A percentile compares a stretch with the other conserved stretches of the same genome.
Conservation (phyloP, 2,113 vertebrate species). For the Hemichromis elongatus region DNA sequence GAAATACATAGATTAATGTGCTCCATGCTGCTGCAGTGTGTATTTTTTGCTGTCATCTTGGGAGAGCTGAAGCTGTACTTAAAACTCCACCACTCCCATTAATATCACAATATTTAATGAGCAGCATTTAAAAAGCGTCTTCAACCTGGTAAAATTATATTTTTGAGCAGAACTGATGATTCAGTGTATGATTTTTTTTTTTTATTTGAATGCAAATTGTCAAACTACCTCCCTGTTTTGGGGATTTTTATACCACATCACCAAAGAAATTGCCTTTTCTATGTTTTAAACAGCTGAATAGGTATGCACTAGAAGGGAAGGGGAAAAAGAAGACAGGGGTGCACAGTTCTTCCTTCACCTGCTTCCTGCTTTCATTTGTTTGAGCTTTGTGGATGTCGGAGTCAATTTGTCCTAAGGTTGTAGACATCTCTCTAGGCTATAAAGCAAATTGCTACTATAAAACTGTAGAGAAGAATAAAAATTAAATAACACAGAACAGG, state of each 20-base stretch:
- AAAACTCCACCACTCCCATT: neutral
- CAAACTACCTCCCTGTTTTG: neutral
- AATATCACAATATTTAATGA: neutral
- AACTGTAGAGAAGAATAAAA: neutral
- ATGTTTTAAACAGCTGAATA: neutral
- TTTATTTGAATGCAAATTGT: neutral
- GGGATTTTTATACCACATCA: neutral
- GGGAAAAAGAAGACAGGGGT: neutral
- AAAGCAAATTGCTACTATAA: neutral
- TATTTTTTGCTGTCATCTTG: neutral
- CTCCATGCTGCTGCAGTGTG: neutral
- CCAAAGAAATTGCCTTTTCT: neutral
- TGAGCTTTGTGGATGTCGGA: neutral
- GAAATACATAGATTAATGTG: neutral
- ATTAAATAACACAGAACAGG: neutral
- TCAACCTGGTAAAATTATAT: neutral
- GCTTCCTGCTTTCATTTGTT: constrained; percentile 18
- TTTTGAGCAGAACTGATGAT: neutral
- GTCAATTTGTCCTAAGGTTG: constrained; percentile 4
- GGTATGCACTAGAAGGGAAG: neutral
- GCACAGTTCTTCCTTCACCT: neutral
- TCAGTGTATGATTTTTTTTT: neutral
- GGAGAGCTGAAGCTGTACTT: neutral
- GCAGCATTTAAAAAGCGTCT: neutral
- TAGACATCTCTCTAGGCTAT: neutral